These are phyloP conservation scores for Limosa lapponica DNA, from an alignment of 2,797 vertebrate genomes.

Conservation along the genomic window DNA sequence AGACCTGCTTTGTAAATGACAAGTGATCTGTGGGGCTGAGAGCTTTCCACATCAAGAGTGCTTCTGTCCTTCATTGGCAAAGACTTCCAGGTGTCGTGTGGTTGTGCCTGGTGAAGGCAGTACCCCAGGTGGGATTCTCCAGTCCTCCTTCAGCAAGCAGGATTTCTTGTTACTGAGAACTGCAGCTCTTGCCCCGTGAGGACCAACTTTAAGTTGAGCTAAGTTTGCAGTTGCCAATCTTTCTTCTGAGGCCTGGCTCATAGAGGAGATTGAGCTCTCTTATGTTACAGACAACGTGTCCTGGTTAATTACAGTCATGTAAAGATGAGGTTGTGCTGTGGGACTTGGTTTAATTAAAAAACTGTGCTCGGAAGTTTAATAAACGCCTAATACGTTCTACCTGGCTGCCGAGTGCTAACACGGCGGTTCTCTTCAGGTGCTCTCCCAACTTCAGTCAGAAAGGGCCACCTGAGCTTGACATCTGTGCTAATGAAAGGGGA, in stretches of 20 bases:
- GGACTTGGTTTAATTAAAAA: slow-evolving; percentile 70
- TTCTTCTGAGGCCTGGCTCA: neutral
- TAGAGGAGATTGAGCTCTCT: slow-evolving; percentile 20
- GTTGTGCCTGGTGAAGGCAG: neutral
- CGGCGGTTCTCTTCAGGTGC: slow-evolving; percentile 12
- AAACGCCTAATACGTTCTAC: neutral
- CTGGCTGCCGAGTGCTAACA: neutral
- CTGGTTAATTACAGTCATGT: slow-evolving; percentile 62
- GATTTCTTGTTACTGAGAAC: neutral
- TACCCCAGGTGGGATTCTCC: neutral
- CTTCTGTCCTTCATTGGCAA: neutral
- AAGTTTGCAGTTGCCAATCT: neutral
- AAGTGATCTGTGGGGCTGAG: neutral
- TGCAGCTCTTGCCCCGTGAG: neutral
- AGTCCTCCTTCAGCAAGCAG: slow-evolving; percentile 14
- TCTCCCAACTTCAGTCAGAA: slow-evolving; percentile 16
- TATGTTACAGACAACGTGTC: neutral
- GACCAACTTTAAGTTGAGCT: neutral
- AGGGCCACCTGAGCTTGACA: slow-evolving; percentile 7
- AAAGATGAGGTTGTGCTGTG: slow-evolving; percentile 17
- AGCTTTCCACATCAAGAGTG: neutral
- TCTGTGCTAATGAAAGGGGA: slow-evolving; percentile 21
- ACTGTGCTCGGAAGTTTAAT: slow-evolving; percentile 2
- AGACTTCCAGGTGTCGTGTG: neutral
- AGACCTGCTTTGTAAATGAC: neutral